Conservation (phyloP, 2,113 vertebrate genomes). For the Pachypanchax playfairii region DNA sequence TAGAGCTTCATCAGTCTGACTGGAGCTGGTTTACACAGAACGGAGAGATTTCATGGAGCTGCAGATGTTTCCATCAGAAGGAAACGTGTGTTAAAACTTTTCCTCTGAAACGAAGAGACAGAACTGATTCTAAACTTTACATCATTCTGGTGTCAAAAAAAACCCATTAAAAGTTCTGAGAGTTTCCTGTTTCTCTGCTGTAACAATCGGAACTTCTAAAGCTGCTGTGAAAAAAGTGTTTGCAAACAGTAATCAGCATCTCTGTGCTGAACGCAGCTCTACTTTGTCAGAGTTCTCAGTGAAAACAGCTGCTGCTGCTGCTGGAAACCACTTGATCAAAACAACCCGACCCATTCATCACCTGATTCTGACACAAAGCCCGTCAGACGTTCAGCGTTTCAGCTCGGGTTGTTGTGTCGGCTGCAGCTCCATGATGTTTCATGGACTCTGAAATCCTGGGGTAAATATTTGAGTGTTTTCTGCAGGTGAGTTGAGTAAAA, state of each 20-base stretch:
- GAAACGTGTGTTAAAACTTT: no score
- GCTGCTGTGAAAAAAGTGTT: neutral
- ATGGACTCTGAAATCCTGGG: constrained; percentile 43
- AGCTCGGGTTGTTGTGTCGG: neutral
- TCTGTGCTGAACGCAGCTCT: constrained; percentile 10
- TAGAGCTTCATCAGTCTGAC: no score
- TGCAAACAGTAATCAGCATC: no score
- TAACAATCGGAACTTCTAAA: no score
- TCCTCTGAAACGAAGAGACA: no score
- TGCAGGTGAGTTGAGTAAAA: constrained; percentile 56
- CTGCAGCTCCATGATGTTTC: constrained; percentile 50
- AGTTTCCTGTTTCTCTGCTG: no score
- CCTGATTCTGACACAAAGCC: neutral
- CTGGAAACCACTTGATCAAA: constrained; percentile 5
- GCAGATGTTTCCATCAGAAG: no score
- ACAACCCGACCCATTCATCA: constrained; percentile 12
- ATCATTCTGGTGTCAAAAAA: no score
- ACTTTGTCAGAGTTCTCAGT: constrained; percentile 12
- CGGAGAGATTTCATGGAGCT: no score
- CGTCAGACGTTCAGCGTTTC: constrained; percentile 3
- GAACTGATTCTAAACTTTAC: no score
- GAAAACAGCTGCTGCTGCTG: constrained; percentile 17
- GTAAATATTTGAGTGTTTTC: constrained; percentile 60
- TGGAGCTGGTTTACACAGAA: no score
- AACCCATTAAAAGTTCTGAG: no score